A percentile compares a stretch with the other conserved stretches of the same genome.
Evolutionary conservation across 1,140 invertebrate species (phyloP).

Genomic region (Pogonomyrmex californicus): DNA sequence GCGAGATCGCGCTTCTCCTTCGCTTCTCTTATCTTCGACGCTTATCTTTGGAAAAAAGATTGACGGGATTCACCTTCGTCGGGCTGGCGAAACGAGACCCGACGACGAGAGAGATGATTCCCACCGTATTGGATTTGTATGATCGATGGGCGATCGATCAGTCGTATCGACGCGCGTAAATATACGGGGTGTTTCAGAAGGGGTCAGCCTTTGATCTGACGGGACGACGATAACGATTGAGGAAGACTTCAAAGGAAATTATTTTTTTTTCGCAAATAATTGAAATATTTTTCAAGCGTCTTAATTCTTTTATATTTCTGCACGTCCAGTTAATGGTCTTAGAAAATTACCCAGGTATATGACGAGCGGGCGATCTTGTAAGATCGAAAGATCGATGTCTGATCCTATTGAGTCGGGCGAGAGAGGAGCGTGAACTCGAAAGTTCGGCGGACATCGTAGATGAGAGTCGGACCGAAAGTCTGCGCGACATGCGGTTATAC

Average conservation of each 20-base stretch:
- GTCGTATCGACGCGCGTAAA: neutral
- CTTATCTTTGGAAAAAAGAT: slow-evolving; percentile 24
- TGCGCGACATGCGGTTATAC: slow-evolving; percentile 12
- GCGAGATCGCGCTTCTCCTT: slow-evolving; percentile 35
- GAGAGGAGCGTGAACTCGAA: slow-evolving; percentile 14
- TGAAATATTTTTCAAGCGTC: neutral
- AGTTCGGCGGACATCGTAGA: neutral
- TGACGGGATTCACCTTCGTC: slow-evolving; percentile 18
- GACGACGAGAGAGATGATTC: slow-evolving; percentile 18
- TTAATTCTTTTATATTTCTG: neutral
- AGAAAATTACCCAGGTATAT: no score
- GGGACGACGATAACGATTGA: neutral
- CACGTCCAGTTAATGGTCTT: neutral
- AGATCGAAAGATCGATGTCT: neutral
- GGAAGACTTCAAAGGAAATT: neutral
- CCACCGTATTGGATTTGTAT: neutral
- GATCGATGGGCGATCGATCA: slow-evolving; percentile 30
- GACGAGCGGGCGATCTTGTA: neutral
- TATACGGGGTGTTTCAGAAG: neutral
- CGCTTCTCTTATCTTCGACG: slow-evolving; percentile 29
- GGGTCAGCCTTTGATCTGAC: neutral
- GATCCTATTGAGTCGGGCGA: neutral
- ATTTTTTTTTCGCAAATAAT: neutral
- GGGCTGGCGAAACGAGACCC: neutral
- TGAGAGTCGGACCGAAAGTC: neutral